Evolutionary conservation across 1,140 invertebrate genomes (phyloP), one percentile per base, ranked within the genome.

Genomic region (Drosophila albomicans): DNA sequence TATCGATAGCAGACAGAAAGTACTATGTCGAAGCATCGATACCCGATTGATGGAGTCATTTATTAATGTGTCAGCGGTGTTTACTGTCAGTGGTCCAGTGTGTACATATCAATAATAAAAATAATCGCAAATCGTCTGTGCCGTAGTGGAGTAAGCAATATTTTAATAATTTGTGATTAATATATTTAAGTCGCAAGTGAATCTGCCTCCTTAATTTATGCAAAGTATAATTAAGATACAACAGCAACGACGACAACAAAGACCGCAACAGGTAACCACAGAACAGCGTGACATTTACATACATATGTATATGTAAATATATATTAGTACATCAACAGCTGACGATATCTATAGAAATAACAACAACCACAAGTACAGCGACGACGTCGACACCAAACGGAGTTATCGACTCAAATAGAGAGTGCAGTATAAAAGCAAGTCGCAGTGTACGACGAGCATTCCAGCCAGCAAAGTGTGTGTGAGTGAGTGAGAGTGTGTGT

Each of bases 221-320:
- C 20, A 25, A 25, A 25, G 20, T 25, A 25, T 25, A 25, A 25
- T 25, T 25, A 25, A 25, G 20, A 25, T 25, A 4, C 11, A 20
- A 20, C 5, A 20, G 20, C 7, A 48, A 20, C 32, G 38, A 3
- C 20, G 38, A 48, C 6, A 48, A 48, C 2, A 13, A 7, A 6
- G 30, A 6, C 20, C 25, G 63, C 71, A 74, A 74, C 57, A 74
- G 41, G 64, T 68, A 61, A 25, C 41, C 16, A 41, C 32, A 63
- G n/a, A 30, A 38, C 56, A 68, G 56, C 38, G 71, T 74, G 64
- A 68, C 56, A 73, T 52, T 51, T 51, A 10, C 52, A 20, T 25
- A 25, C 20, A 25, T 25, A 25, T 4, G 3, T 25, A 25, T 4
- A 25, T 25, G 20, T 20, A 25, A 4, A 25, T 25, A 25, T 25